A percentile compares a stretch with the other conserved stretches of the same genome.
Evolutionary conservation across 2,888 invertebrate species (phyloP).

Genomic region (Eugnorisma glareosa): DNA sequence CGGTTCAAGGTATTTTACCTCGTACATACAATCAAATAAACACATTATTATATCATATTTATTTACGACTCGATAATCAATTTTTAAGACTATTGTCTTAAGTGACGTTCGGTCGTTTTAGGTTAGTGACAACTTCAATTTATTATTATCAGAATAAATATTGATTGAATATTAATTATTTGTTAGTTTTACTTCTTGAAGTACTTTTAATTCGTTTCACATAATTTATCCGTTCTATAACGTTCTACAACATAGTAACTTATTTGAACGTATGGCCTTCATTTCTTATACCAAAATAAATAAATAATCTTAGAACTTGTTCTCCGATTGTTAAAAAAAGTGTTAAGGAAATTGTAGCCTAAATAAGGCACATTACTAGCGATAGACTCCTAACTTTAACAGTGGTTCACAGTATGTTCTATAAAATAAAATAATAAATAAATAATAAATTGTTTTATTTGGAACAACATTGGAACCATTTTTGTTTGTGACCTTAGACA

Average conservation of each 20-base stretch:
- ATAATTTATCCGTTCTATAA: background rate
- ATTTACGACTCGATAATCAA: background rate
- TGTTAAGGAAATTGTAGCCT: background rate
- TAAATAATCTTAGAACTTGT: background rate
- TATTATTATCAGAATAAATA: background rate
- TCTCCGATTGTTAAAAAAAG: background rate
- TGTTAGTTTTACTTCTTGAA: background rate
- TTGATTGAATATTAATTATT: background rate
- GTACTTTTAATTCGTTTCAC: background rate
- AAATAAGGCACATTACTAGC: background rate
- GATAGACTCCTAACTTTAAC: background rate
- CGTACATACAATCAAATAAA: background rate
- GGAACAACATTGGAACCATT: too few relatives aligned
- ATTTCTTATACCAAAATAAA: background rate
- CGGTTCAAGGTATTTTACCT: constrained; percentile 83
- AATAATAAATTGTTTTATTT: too few relatives aligned
- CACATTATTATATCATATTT: too few relatives aligned
- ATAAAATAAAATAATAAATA: too few relatives aligned
- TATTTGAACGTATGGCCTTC: background rate
- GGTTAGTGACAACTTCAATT: background rate
- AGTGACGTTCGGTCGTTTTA: background rate
- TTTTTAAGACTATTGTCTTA: background rate
- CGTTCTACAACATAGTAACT: too few relatives aligned
- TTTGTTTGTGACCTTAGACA: too few relatives aligned
- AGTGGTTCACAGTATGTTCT: background rate